Base-by-base conservation (phyloP, 30 jellyfish, hydroid and myxozoan genomes). In the Aurelia sp. region DNA sequence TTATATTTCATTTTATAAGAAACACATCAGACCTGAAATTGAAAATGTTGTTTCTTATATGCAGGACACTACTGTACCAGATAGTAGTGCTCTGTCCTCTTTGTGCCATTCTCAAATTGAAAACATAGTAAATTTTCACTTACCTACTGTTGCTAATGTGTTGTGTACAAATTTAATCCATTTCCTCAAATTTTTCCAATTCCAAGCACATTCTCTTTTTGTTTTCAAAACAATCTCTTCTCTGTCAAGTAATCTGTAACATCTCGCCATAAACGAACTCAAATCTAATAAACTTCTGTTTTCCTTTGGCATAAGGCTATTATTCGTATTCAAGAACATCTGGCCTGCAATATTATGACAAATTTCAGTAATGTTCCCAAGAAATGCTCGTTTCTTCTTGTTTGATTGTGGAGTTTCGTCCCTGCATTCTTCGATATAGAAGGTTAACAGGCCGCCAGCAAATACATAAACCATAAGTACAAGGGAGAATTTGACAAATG, bases 111-210 rank as follows among this genome's bases (percentile, higher is more conserved):
- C 51, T 40, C 51, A 1, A 44, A 9, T 44, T 44, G 55, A 44
- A 44, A 44, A 44, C 13, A 44, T 5, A 44, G 55, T 44, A 38
- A 66, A 4, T 8, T 18, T 20, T 7, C 47, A 60, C 93, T 72
- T 24, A 84, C 93, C 93, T 35, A 84, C 60, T 1, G 93, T 84
- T 12, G 93, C 64, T 15, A 84, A 60, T 35, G 93, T 70, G 51
- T 58, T 70, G 87, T 72, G 85, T 17, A 64, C 82, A 84, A 84
- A 84, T 33, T 73, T 84, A 15, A 84, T 63, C 93, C 93, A 84
- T 31, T 71, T 84, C 19, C 93, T 65, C 15, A 84, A 27, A 55
- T 77, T 84, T 21, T 35, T 40, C 82, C 88, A 73, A 65, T 61
- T 63, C 93, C 93, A 84, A 15, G 87, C 18, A 58, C 93, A 84